Base-by-base conservation (phyloP, 1,140 invertebrate genomes). In the Zaprionus capensis region DNA sequence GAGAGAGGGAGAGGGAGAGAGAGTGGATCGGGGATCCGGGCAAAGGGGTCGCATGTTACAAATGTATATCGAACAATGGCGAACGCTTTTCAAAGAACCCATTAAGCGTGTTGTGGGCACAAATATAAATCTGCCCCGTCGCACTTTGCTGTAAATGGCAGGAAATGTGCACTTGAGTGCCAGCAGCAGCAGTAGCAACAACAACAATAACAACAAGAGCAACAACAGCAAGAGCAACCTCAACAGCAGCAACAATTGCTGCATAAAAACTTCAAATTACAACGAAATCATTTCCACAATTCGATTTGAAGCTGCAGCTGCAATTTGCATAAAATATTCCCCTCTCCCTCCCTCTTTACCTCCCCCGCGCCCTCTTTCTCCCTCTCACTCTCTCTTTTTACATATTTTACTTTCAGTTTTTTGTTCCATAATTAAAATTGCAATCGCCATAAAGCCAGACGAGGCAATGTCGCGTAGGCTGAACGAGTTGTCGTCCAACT, bases 141-240 rank as follows among this genome's bases (percentile, higher is more conserved):
- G 61, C 44, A 73, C 63, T 74, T 80, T 87, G 79, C 75, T 88
- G 81, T 76, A 87, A 88, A 83, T 78, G 84, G 82, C 83, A 87
- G 83, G 83, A 87, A 87, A 80, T 84, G 81, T 84, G 84, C 83
- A 87, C 83, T 87, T 87, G 83, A 88, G 85, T 71, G 80, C 83
- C 82, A 76, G 71, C 82, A 49, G 28, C 64, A 66, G 15, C 63
- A 46, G 38, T 12, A 59, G 55, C 69, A 57, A 49, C 62, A 61
- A 12, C 63, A 34, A 1, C 55, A 36, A 20, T 41, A 41, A 24
- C 57, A 62, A 12, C 56, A 38, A 14, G 4, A 72, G 34, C 75
- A 68, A 63, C 70, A 61, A 64, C 62, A 2, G 28, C 26, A 28
- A 28, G 6, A 44, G 36, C 61, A 28, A 28, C 71, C 36, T 28